These are phyloP conservation scores for Tiaroga cobitis DNA, from an alignment of 2,797 vertebrate species.

Conservation along the genomic window DNA sequence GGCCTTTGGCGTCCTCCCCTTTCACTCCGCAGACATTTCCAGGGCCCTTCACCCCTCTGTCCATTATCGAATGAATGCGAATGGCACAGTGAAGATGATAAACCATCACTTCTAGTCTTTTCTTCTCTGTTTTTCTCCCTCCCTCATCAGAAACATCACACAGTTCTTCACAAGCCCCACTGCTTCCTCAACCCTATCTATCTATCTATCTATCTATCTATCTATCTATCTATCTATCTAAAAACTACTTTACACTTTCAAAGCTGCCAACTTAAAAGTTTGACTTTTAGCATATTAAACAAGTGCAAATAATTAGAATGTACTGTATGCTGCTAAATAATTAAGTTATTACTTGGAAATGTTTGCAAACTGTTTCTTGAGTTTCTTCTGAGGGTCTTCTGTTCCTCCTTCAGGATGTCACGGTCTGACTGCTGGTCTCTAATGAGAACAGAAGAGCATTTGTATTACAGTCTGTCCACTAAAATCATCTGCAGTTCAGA, in stretches of 20 bases:
- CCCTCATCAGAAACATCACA: constrained; percentile 42
- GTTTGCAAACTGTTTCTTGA: background rate
- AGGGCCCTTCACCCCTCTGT: constrained; percentile 14
- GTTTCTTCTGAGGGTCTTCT: background rate
- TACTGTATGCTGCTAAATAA: background rate
- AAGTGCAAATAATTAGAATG: no score
- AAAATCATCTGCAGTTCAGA: constrained; percentile 42
- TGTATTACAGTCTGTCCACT: constrained; percentile 21
- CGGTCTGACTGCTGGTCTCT: background rate
- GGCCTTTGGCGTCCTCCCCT: background rate
- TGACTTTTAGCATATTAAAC: background rate
- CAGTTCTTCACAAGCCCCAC: constrained; percentile 42
- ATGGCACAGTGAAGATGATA: constrained; percentile 30
- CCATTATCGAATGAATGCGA: background rate
- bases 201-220: background rate
- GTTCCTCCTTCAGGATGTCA: constrained; percentile 1
- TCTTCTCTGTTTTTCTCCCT: constrained; percentile 3
- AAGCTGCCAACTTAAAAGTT: background rate
- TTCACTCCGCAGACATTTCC: constrained; percentile 19
- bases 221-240: background rate
- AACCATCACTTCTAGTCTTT: constrained; percentile 32
- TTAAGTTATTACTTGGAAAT: background rate
- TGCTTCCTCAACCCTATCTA: background rate
- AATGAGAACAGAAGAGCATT: constrained; percentile 27
- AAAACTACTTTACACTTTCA: background rate